Evolutionary conservation across 2,113 vertebrate genomes (phyloP), one percentile per base, ranked within the genome.

Genomic region (Polypterus bichir): DNA sequence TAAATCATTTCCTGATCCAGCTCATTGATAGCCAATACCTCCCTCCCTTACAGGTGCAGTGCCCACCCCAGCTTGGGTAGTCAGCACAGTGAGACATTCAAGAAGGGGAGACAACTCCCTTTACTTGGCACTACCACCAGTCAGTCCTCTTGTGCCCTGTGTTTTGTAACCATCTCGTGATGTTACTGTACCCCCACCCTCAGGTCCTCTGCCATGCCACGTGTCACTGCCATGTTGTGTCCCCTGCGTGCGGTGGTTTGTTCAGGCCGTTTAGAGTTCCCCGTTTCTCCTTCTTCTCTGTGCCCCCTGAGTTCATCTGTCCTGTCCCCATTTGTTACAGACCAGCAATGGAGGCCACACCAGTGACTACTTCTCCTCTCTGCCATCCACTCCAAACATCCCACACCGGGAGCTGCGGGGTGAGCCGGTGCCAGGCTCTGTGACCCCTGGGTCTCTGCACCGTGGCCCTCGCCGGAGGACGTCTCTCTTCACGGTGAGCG

Each of bases 311-410:
- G 10, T 64, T 3, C 48, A 47, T 48, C 6, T 9, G 7, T 11
- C 4, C n/a, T 5, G 63, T 46, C 1, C 53, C 71, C 57, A 62
- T 61, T 62, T 59, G 69, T 70, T 65, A 62, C 82, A 98, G 94
- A 79, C 91, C 73, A 91, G 84, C 80, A 97, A 96, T 0, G 93
- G 93, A 0, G 92, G 90, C 71, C 89, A 89, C 73, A 83, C 83
- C 62, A 86, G 85, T 3, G 89, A 93, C 73, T 92, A 89, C 79
- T 85, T 90, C 7, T 91, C 87, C 70, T 98, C 94, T 4, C 84
- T 98, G 69, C 94, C 94, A 0, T 96, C 93, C 69, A 97, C 94
- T 3, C 94, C 93, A 48, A 91, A 97, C 52, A 82, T 97, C n/a
- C 76, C 82, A 66, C 94, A 95, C 74, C 89, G 89, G 67, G 94